Base-by-base conservation (phyloP, 2,113 vertebrate species). In the Nothoprocta perdicaria region DNA sequence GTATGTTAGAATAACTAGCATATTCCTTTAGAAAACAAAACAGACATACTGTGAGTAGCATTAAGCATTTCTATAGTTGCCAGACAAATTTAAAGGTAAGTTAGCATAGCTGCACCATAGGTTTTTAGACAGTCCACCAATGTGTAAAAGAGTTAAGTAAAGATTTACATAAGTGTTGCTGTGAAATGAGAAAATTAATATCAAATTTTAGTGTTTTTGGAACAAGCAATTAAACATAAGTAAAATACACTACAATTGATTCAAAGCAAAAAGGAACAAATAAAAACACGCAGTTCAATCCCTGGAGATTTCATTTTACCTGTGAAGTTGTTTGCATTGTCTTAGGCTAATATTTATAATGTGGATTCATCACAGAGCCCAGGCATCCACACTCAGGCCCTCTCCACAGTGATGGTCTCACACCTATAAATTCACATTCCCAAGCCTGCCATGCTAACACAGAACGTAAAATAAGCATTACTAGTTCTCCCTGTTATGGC, bases 101-200 rank as follows among this genome's bases (percentile, higher is more conserved):
- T 65, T 41, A 75, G 50, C 29, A 21, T 14, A 24, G n/a, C 8
- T 0, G 61, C n/a, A 23, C 10, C 18, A 1, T 5, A 1, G 16
- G 14, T 45, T 74, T 69, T 60, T 17, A 69, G 33, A 10, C 4
- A 2, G 18, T 21, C 31, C 90, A 22, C 27, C 50, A 72, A 17
- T 15, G 45, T 0, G 13, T 4, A 31, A 12, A 69, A 10, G 6
- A 60, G 21, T 60, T 88, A 53, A n/a, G 35, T 38, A 26, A 65
- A 53, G 57, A 24, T 6, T 62, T 58, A 50, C 0, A 0, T 4
- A 26, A 29, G 24, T 41, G 50, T 67, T 87, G 63, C 71, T 73
- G 31, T 74, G 23, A 18, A 91, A 45, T 17, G 38, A 18, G 7
- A 23, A 80, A 3, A 14, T 71, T 76, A 22, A 83, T 38, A 57